These are phyloP conservation scores for Phaonia tiefii DNA, from an alignment of 2,888 invertebrate species.

Conservation along the genomic window DNA sequence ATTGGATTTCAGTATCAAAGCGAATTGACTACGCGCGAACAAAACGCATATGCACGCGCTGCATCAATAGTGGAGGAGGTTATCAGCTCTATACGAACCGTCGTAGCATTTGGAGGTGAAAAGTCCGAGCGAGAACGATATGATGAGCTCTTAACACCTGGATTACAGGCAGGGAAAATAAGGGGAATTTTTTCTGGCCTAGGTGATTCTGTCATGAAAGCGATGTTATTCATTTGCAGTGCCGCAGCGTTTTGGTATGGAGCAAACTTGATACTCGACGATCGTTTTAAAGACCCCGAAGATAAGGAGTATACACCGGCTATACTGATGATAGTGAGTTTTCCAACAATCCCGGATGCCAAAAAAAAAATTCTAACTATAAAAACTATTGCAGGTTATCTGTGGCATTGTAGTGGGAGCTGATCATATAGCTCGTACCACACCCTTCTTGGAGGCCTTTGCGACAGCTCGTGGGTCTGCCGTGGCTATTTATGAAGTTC, in stretches of 20 bases:
- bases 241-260: slow-evolving; percentile 92
- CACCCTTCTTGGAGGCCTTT: slow-evolving; percentile 89
- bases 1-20: slow-evolving; percentile 84
- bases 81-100: slow-evolving; percentile 87
- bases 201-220: slow-evolving; percentile 87
- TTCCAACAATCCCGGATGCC: background rate
- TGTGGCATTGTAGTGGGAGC: slow-evolving; percentile 91
- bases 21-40: slow-evolving; percentile 84
- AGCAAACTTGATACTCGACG: slow-evolving; percentile 86
- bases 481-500: slow-evolving; percentile 86
- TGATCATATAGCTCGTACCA: slow-evolving; percentile 88
- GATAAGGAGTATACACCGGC: slow-evolving; percentile 86
- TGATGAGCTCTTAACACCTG: slow-evolving; percentile 83
- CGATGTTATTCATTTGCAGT: slow-evolving; percentile 88
- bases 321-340: slow-evolving; percentile 86
- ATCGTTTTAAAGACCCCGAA: slow-evolving; percentile 81
- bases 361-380: background rate
- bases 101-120: slow-evolving; percentile 90
- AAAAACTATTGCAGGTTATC: slow-evolving; percentile 80
- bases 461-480: slow-evolving; percentile 88
- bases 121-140: slow-evolving; percentile 86
- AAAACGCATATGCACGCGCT: slow-evolving; percentile 88
- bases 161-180: slow-evolving; percentile 84
- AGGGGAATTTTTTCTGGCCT: slow-evolving; percentile 86
- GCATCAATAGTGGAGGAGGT: slow-evolving; percentile 90